Evolutionary conservation across 2,888 invertebrate genomes (phyloP), one percentile per base, ranked within the genome.

Genomic region (Aromia moschata): DNA sequence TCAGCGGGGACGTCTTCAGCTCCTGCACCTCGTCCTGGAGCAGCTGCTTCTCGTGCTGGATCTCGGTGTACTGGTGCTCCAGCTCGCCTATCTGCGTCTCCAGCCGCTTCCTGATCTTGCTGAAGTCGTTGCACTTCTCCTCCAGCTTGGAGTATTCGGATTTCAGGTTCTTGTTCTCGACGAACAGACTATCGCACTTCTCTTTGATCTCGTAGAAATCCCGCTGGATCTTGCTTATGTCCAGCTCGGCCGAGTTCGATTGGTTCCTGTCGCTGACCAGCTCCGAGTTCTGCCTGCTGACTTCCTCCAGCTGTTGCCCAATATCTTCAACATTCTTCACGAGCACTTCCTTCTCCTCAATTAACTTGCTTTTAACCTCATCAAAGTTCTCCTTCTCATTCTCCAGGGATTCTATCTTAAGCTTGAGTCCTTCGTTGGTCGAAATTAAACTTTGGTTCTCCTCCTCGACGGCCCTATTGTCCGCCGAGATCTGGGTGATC

Each of bases 1-100:
- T 78, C 2, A 80, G 44, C 1, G 80, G 79, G 0, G 76, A 67
- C 0, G 72, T 78, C 64, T 80, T 80, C 18, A 80, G 60, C 63
- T 80, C 80, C 46, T 79, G 75, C 10, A 80, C 69, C 66, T 80
- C 80, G 54, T 80, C 80, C 31, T 73, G 71, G 1, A 80, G 65
- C 2, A 80, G 66, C 56, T 80, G 79, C 40, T 74, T 76, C 56
- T 80, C 80, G 65, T 78, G 76, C 36, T 68, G 31, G 7, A 80
- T 56, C 56, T 80, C 80, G 40, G 60, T 74, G 33, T 76, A 76
- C 16, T 79, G 78, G 15, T 71, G 62, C 56, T 80, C 79, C 12
- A 77, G 43, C 52, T 79, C 77, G 7, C 30, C 55, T 40, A 79
- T 65, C 59, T 78, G 76, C 1, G 49, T 60, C 65, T 77, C 73